Conservation (phyloP, 64 coral and sea anemone species). For the Catalaphyllia jardinei region DNA sequence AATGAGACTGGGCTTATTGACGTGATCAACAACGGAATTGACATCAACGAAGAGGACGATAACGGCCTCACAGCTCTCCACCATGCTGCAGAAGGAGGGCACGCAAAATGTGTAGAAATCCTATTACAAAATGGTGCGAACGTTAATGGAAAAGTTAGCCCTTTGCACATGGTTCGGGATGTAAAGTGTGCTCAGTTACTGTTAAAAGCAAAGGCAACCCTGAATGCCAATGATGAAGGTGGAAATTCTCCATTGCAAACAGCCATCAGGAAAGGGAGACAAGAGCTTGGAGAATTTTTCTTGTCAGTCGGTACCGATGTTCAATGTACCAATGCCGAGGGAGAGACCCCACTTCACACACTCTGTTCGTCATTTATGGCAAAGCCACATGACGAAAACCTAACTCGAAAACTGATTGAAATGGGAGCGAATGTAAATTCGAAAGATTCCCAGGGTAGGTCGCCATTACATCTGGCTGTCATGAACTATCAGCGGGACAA, state of each 20-base stretch:
- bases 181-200: no score
- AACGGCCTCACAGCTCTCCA: constrained; percentile 39
- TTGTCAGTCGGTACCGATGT: constrained; percentile 48
- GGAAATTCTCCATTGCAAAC: no score
- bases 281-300: constrained; percentile 28
- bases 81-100: constrained; percentile 22
- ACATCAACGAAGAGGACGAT: constrained; percentile 51
- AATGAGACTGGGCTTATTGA: constrained; percentile 27
- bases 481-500: neutral
- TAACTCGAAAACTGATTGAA: constrained; percentile 40
- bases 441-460: constrained; percentile 33
- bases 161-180: no score
- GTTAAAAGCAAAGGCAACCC: no score
- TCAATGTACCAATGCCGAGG: constrained; percentile 13
- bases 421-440: constrained; percentile 57
- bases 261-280: no score
- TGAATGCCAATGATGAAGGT: no score
- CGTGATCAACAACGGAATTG: constrained; percentile 19
- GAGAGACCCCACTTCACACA: constrained; percentile 45
- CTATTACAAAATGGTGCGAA: constrained; percentile 34
- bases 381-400: neutral
- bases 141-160: no score
- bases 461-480: constrained; percentile 47
- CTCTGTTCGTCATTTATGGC: constrained; percentile 41
- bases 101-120: constrained; percentile 17